phyloP scores from a whole-genome alignment of 2,113 vertebrate species.

The Tauraco erythrolophus region DNA sequence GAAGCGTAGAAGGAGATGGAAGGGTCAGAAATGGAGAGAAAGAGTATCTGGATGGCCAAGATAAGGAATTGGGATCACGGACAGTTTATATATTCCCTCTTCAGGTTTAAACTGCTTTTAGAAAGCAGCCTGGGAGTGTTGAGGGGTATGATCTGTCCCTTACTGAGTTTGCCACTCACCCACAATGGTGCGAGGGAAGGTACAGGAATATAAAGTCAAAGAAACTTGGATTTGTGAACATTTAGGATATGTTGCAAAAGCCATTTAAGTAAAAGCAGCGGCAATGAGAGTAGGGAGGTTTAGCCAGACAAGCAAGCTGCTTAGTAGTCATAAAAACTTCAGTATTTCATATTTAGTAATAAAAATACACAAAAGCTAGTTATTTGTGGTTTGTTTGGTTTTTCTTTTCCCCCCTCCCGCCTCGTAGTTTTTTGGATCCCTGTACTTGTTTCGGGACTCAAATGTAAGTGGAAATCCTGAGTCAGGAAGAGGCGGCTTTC shows the following conservation, averaged over 20 bases:
- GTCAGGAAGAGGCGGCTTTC: not conserved
- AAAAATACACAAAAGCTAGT: not conserved
- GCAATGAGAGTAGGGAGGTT: not conserved
- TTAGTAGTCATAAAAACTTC: not conserved
- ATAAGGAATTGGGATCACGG: not conserved
- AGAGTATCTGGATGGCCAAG: not conserved
- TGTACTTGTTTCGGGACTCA: not conserved
- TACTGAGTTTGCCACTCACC: not conserved
- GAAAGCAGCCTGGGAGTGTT: not conserved
- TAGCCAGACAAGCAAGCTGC: not conserved
- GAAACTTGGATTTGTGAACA: not conserved
- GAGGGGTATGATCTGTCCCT: not conserved
- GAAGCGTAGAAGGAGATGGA: not conserved
- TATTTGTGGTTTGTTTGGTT: not conserved
- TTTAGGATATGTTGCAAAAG: not conserved
- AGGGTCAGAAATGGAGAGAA: not conserved
- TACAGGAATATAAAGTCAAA: not conserved
- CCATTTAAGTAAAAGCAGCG: not conserved
- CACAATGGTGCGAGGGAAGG: not conserved
- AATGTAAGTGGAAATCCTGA: not conserved
- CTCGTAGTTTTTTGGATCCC: not conserved
- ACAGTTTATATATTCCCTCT: not conserved
- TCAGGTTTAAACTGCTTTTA: not conserved
- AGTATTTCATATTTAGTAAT: not conserved
- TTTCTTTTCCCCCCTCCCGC: not conserved